Percentiles rank a stretch among this genome's conserved stretches.
phyloP scores from a whole-genome alignment of 2,888 invertebrate species.

The Calliphora vomitoria region DNA sequence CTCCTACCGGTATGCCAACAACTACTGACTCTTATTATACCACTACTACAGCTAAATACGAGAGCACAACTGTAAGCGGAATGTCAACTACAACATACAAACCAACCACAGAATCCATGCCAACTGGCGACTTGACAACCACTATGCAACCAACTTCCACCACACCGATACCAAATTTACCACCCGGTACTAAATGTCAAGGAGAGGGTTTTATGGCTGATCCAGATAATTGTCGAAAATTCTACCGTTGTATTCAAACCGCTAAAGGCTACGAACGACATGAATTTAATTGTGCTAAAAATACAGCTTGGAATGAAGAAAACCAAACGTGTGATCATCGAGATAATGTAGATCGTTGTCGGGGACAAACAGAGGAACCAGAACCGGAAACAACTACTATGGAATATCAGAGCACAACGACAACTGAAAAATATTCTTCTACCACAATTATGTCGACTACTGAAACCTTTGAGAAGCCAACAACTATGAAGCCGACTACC shows the following conservation, averaged over 20 bases:
- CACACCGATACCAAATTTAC: constrained; percentile 79
- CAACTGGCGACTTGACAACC: constrained; percentile 75
- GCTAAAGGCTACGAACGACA: constrained; percentile 82
- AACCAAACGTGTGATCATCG: constrained; percentile 87
- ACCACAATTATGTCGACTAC: constrained; percentile 74
- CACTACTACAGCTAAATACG: constrained; percentile 59
- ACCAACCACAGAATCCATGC: constrained; percentile 57
- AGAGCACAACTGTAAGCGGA: constrained; percentile 52
- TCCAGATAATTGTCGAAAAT: constrained; percentile 86
- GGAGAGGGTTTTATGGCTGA: constrained; percentile 88
- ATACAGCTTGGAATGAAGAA: constrained; percentile 89
- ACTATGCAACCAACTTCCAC: constrained; percentile 76
- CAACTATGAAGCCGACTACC: constrained; percentile 67
- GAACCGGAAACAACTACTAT: constrained; percentile 73
- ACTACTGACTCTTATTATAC: constrained; percentile 57
- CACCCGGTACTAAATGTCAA: constrained; percentile 84
- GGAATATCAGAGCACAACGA: constrained; percentile 65
- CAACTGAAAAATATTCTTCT: constrained; percentile 68
- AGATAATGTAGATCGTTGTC: constrained; percentile 81
- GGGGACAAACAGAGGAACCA: constrained; percentile 76
- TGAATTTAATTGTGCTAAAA: constrained; percentile 88
- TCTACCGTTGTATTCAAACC: constrained; percentile 86
- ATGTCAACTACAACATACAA: constrained; percentile 56
- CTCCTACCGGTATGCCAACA: constrained; percentile 55
- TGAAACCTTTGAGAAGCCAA: constrained; percentile 70